phyloP scores from a whole-genome alignment of 2,888 invertebrate species.

The Crematogaster levior region DNA sequence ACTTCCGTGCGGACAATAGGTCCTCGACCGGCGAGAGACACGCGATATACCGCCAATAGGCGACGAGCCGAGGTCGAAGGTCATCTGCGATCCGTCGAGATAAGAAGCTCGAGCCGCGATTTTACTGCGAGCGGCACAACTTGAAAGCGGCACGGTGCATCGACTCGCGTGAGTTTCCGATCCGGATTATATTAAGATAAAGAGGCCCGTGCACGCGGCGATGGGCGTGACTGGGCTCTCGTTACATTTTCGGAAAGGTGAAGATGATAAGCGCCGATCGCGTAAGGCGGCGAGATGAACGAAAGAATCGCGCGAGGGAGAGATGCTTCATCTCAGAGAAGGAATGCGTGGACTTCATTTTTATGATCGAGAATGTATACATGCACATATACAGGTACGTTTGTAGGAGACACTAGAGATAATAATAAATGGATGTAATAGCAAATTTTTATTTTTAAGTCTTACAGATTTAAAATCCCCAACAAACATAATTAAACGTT shows the following conservation, averaged over 20 bases:
- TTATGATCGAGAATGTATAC: not conserved
- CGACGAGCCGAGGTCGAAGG: constrained; percentile 77
- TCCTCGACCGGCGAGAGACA: constrained; percentile 72
- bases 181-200: constrained; percentile 85
- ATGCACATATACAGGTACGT: not conserved
- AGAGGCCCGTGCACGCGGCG: constrained; percentile 64
- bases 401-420: not conserved
- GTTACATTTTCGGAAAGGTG: constrained; percentile 80
- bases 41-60: constrained; percentile 81
- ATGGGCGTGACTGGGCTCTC: constrained; percentile 76
- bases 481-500: not conserved
- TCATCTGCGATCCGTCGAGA: constrained; percentile 79
- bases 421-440: not conserved
- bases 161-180: constrained; percentile 79
- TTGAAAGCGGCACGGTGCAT: constrained; percentile 73
- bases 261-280: constrained; percentile 33
- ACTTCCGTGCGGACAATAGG: constrained; percentile 65
- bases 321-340: not conserved
- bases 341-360: constrained; percentile 2
- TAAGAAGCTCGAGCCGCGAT: constrained; percentile 78
- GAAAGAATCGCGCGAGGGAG: constrained; percentile 5
- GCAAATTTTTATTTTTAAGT: not conserved
- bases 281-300: constrained; percentile 37
- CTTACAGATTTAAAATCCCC: not conserved
- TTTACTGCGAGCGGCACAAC: constrained; percentile 80